Base-by-base conservation (phyloP, 2,888 invertebrate genomes). In the Amphipoea lucens region DNA sequence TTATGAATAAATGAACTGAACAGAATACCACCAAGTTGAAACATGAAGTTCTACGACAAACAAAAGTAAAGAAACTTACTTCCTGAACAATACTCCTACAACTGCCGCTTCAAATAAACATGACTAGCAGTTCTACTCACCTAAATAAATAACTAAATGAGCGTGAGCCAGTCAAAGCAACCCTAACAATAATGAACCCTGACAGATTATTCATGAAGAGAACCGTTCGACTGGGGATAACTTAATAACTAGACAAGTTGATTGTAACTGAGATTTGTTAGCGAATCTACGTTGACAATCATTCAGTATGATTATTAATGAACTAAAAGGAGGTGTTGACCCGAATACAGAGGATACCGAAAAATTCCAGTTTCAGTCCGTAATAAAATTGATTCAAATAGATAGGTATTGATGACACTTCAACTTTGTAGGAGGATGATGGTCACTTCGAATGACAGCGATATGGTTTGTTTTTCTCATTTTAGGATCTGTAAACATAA, bases 201-300 rank as follows among this genome's bases (percentile, higher is more conserved):
- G 82, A 79, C 88, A 77, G 79, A 85, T 82, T 86, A 86, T 86
- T 86, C 88, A 86, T 86, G 85, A 87, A 74, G 67, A 54, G 60
- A 79, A 60, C 75, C 74, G 74, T 82, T 82, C 69, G 72, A n/a
- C 36, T 51, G 57, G 20, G 45, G 29, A 82, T 83, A 82, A 84
- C 78, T 84, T 51, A 69, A 82, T 78, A 78, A 62, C 68, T 65
- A 67, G 14, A 7, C 48, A 68, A 72, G 60, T 83, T 62, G 57
- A 82, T 75, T 72, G 76, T 69, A 42, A 69, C 17, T n/a, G 11
- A 81, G 76, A 76, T 69, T 75, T 65, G 51, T 66, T 42, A n/a
- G 36, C 23, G 60, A 62, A 75, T 36, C 29, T 60, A 36, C 11
- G 68, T 36, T 48, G 51, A 75, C 54, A 42, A 69, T 74, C 29